Base-by-base conservation (phyloP, 2,113 vertebrate species). In the Ciconia boyciana region DNA sequence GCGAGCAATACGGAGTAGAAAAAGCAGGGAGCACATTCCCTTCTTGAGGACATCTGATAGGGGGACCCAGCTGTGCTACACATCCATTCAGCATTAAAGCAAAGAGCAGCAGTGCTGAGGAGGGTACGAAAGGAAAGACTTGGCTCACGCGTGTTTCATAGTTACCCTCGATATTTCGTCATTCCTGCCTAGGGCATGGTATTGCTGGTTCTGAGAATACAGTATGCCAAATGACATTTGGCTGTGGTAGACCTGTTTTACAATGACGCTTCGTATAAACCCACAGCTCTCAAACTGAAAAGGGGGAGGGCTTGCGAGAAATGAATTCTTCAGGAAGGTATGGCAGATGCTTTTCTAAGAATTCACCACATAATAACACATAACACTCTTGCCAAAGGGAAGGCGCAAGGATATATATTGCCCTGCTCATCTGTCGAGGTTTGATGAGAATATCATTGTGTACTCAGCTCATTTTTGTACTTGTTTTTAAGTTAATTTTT, bases 301-400 rank as follows among this genome's bases (percentile, higher is more conserved):
- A 90, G 75, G 28, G 29, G 74, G 84, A 91, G 77, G 82, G 70
- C 78, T 91, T 87, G 87, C 25, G 1, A 89, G 94, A 96, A 96
- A 94, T 76, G 39, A 96, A 94, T 91, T 94, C 90, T 85, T 96
- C 66, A 77, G 84, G 93, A 85, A 94, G 36, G 79, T 41, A 93
- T 83, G 84, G 95, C 81, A 81, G 58, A 91, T 87, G 84, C 70
- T 95, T 93, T 97, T 96, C 96, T 96, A 96, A 95, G 96, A 97
- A 97, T 93, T 88, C 18, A 49, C 22, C 2, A 1, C 61, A 52
- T 32, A 28, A 6, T 51, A 91, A 60, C 77, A 76, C 52, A 16
- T 52, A 72, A 48, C 8, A 36, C 18, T 79, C 83, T 71, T 52
- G 77, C 74, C 81, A 68, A 93, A 89, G 83, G 52, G 19, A 75